phyloP scores from a whole-genome alignment of 2,888 invertebrate species.

The Megalurothrips usitatus region DNA sequence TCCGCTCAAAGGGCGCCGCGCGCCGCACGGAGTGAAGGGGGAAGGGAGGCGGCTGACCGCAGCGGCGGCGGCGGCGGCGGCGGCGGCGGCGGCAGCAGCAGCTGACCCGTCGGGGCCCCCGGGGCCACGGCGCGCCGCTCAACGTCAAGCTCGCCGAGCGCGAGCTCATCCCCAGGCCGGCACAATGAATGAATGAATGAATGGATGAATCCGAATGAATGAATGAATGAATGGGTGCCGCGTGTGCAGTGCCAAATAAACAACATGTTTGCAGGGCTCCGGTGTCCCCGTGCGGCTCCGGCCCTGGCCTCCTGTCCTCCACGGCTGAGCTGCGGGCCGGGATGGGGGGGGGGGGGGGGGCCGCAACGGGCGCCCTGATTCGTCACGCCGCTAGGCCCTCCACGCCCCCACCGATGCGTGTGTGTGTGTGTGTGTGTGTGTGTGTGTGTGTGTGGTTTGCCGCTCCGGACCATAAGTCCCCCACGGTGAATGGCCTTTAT shows the following conservation, averaged over 20 bases:
- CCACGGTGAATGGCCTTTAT: too few species aligned
- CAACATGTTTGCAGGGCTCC: too few species aligned
- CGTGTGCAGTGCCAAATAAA: too few species aligned
- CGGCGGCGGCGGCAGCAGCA: too few species aligned
- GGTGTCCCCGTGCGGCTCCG: neutral
- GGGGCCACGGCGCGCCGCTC: neutral
- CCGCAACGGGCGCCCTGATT: neutral
- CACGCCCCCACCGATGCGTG: neutral
- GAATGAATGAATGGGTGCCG: neutral
- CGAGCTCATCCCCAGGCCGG: neutral
- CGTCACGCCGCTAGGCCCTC: constrained; percentile 13
- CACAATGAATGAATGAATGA: neutral
- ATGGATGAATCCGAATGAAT: neutral
- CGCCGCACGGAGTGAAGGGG: too few species aligned
- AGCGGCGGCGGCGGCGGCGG: too few species aligned
- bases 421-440: constrained; percentile 27
- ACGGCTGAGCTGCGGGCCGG: neutral
- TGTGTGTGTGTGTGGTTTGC: constrained; percentile 2
- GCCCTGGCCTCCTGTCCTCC: neutral
- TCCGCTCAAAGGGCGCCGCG: too few species aligned
- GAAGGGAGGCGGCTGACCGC: too few species aligned
- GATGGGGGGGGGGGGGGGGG: neutral
- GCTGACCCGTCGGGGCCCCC: too few species aligned
- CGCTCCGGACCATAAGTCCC: too few species aligned
- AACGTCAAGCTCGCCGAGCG: neutral